phyloP scores from a whole-genome alignment of 2,797 vertebrate genomes.

The Argya squamiceps region DNA sequence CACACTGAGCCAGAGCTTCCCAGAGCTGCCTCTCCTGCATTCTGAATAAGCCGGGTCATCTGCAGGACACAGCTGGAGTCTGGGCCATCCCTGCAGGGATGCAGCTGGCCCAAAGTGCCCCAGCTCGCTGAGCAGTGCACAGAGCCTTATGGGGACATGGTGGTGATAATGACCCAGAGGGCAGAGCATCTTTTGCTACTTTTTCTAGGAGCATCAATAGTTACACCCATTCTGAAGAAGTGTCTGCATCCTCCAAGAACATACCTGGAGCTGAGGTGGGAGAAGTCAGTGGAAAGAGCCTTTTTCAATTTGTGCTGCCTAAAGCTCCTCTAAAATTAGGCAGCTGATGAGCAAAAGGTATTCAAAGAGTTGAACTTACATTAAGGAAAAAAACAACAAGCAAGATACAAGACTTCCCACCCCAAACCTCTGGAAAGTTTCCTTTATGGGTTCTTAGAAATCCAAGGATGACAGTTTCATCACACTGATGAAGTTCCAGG shows the following conservation, averaged over 20 bases:
- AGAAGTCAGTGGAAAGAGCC: background rate
- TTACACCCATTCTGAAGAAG: background rate
- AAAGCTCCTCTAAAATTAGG: background rate
- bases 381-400: background rate
- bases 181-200: background rate
- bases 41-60: background rate
- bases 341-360: background rate
- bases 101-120: background rate
- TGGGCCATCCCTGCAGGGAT: background rate
- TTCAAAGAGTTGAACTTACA: background rate
- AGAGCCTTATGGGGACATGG: background rate
- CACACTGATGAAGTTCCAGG: background rate
- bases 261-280: background rate
- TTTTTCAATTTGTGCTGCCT: background rate
- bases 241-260: background rate
- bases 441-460: background rate
- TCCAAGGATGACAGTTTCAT: background rate
- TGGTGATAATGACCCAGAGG: background rate
- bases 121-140: background rate
- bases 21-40: background rate
- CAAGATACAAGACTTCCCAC: background rate
- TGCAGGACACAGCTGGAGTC: background rate
- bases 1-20: fast-evolving
- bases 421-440: background rate
- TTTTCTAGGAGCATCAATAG: background rate